Base-by-base conservation (phyloP, 1,140 invertebrate species). In the Liolophura sinensis region DNA sequence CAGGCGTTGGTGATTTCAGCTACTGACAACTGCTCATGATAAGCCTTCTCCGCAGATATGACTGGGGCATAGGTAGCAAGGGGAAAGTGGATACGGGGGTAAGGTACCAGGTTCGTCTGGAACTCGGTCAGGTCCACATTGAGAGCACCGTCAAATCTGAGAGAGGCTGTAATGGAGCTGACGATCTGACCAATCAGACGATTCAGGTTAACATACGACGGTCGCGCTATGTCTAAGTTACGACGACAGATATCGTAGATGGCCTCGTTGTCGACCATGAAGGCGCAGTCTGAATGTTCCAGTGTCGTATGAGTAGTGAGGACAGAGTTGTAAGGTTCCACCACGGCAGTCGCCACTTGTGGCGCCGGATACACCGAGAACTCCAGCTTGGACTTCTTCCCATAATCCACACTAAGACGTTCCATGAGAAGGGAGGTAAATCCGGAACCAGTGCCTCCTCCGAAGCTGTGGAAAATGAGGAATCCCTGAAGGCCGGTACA, bases 201-300 rank as follows among this genome's bases (percentile, higher is more conserved):
- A 51, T 79, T 79, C 52, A 79, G 60, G 62, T 79, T 79, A 18
- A 67, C 70, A 69, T 77, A 79, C 0, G 70, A 58, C 12, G 77
- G 77, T 15, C 76, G 51, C 25, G 74, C 71, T 52, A 77, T 76
- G 47, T 77, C 75, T 62, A 71, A 75, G 56, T 72, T 77, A 52
- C 92, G 88, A 56, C 92, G 87, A 84, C 93, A 95, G 81, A 95
- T 95, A 79, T 95, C 93, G 72, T 95, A 95, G 77, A 95, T 95
- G 68, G 92, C 92, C 82, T 94, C 92, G 79, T 90, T 93, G 84
- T 93, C 76, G 52, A 79, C 74, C 73, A 79, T 76, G 60, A 79
- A 77, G 27, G 76, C 70, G 50, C 78, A 79, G 62, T 79, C 77
- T 6, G 74, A 72, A 62, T 77, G 73, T 50, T 76, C 76, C 20